Conservation (phyloP, 1,140 invertebrate species). For the Eulimnadia texana region DNA sequence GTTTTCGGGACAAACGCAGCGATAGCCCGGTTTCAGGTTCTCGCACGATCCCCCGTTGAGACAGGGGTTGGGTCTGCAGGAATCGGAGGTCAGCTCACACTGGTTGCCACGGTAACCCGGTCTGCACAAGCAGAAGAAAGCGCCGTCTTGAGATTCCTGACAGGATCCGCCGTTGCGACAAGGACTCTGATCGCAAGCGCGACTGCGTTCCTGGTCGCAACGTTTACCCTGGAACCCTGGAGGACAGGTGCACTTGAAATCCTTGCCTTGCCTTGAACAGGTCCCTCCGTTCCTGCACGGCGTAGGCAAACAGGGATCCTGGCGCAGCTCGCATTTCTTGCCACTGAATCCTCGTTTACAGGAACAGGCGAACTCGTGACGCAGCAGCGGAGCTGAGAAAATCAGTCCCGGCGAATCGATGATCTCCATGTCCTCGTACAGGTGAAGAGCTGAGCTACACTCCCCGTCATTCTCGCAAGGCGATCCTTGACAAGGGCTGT, state of each 20-base stretch:
- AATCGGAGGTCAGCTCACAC: conserved; percentile 70
- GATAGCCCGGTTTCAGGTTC: conserved; percentile 55
- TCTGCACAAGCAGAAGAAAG: conserved; percentile 77
- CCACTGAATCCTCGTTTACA: conserved; percentile 66
- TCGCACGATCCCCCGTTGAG: conserved; percentile 69
- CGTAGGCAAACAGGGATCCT: conserved; percentile 81
- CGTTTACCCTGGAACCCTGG: conserved; percentile 56
- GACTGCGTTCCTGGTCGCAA: conserved; percentile 68
- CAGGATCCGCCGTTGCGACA: conserved; percentile 82
- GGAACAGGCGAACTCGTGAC: conserved; percentile 59
- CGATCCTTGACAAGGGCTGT: conserved; percentile 25
- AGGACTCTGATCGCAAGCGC: conserved; percentile 65
- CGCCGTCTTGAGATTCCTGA: conserved; percentile 65
- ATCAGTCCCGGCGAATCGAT: conserved; percentile 61
- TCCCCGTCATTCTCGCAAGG: conserved; percentile 30
- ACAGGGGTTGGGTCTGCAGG: conserved; percentile 79
- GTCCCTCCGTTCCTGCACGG: conserved; percentile 66
- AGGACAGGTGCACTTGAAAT: conserved; percentile 68
- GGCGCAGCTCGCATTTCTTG: conserved; percentile 58
- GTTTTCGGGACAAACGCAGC: conserved; percentile 67
- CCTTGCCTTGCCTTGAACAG: conserved; percentile 62
- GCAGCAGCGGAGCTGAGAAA: conserved; percentile 59
- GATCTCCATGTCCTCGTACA: conserved; percentile 45
- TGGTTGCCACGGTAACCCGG: conserved; percentile 75
- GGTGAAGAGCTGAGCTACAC: conserved; percentile 54